Evolutionary conservation across 1,140 invertebrate species (phyloP).

Genomic region (Hycleus cichorii): DNA sequence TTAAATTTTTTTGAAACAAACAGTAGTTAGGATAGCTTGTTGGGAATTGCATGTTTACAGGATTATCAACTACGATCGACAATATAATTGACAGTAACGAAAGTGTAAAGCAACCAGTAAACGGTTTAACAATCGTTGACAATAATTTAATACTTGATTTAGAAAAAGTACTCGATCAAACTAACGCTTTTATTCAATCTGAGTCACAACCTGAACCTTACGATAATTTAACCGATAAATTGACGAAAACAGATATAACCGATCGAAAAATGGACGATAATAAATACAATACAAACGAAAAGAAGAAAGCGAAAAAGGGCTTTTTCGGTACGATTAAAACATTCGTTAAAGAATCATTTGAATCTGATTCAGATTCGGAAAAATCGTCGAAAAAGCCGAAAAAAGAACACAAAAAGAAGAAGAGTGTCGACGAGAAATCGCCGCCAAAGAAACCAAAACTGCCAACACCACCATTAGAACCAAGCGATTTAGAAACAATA

Average conservation of each 20-base stretch:
- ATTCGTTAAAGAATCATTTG: constrained; percentile 35
- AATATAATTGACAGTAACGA: constrained; percentile 33
- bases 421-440: constrained; percentile 21
- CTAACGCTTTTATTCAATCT: constrained; percentile 37
- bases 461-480: constrained; percentile 24
- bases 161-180: constrained; percentile 26
- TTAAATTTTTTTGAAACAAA: neutral
- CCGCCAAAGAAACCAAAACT: constrained; percentile 29
- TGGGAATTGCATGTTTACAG: constrained; percentile 43
- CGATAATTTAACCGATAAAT: constrained; percentile 26
- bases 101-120: constrained; percentile 23
- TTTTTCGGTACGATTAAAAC: constrained; percentile 38
- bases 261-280: constrained; percentile 11
- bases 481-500: constrained; percentile 19
- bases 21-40: constrained; percentile 40
- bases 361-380: constrained; percentile 40
- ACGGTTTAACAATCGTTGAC: constrained; percentile 12
- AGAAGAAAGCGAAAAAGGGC: constrained; percentile 35
- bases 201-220: constrained; percentile 35
- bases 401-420: constrained; percentile 36
- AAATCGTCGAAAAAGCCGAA: constrained; percentile 35
- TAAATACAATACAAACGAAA: constrained; percentile 23
- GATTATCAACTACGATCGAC: constrained; percentile 37
- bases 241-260: constrained; percentile 8
- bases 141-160: constrained; percentile 15